phyloP scores from a whole-genome alignment of 2,113 vertebrate genomes.

The Nothobranchius kuhntae region DNA sequence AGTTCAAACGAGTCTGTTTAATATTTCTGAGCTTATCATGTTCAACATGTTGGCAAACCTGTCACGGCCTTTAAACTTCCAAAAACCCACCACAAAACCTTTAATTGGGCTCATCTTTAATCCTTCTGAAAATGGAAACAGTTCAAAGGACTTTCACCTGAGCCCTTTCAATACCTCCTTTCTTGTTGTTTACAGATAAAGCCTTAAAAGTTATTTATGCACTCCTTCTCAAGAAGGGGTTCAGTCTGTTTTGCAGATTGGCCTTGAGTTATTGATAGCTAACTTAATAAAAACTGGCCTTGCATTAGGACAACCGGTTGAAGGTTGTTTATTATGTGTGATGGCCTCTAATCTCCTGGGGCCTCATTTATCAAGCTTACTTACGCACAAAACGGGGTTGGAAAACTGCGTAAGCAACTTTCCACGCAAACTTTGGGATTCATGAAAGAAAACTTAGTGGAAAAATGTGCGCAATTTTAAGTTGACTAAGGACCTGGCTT shows the following conservation, averaged over 20 bases:
- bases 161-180: constrained; percentile 23
- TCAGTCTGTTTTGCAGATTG: constrained; percentile 54
- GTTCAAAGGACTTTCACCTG: constrained; percentile 28
- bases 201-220: constrained; percentile 53
- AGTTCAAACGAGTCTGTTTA: constrained; percentile 6
- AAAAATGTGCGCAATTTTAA: no score
- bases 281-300: constrained; percentile 49
- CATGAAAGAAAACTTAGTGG: no score
- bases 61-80: no score
- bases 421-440: no score
- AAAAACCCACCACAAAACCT: background rate
- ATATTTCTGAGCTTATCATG: constrained; percentile 2
- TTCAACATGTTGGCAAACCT: background rate
- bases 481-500: no score
- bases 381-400: no score
- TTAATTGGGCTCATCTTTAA: constrained; percentile 26
- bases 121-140: constrained; percentile 13
- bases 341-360: constrained; percentile 21
- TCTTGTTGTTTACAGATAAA: constrained; percentile 31
- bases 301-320: constrained; percentile 40
- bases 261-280: constrained; percentile 62
- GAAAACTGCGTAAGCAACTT: no score
- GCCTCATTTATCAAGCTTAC: no score
- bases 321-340: constrained; percentile 27
- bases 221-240: constrained; percentile 29